phyloP scores from a whole-genome alignment of 2,113 vertebrate species.

The Aramus guarauna region DNA sequence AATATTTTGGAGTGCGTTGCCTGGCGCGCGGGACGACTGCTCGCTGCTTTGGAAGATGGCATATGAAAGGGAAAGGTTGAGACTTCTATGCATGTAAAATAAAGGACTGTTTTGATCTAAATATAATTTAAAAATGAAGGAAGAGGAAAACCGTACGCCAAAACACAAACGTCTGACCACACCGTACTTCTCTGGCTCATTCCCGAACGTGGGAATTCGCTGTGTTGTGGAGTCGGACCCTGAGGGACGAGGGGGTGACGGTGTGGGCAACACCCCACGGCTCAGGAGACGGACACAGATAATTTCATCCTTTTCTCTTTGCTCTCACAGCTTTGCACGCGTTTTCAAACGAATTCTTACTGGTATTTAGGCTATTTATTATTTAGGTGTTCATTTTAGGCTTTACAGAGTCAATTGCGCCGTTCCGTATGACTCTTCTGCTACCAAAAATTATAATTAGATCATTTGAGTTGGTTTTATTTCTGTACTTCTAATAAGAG shows the following conservation, averaged over 20 bases:
- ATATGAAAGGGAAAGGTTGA: not conserved
- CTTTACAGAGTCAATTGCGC: not conserved
- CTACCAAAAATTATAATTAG: not conserved
- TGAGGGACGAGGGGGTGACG: not conserved
- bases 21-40: not conserved
- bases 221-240: not conserved
- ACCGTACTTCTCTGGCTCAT: not conserved
- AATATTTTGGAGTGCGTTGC: not conserved
- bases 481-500: conserved; percentile 12
- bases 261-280: not conserved
- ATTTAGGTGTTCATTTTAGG: not conserved
- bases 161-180: not conserved
- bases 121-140: not conserved
- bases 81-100: conserved; percentile 8
- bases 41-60: not conserved
- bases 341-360: not conserved
- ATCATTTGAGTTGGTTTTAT: conserved; percentile 16
- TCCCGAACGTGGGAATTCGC: not conserved
- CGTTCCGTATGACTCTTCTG: not conserved
- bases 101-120: conserved; percentile 3
- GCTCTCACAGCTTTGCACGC: not conserved
- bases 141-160: not conserved
- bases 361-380: no score
- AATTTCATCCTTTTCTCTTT: not conserved
- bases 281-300: not conserved